Percentiles rank a stretch among this genome's conserved stretches.
Evolutionary conservation across 2,113 vertebrate genomes (phyloP).

Genomic region (Pipa parva): DNA sequence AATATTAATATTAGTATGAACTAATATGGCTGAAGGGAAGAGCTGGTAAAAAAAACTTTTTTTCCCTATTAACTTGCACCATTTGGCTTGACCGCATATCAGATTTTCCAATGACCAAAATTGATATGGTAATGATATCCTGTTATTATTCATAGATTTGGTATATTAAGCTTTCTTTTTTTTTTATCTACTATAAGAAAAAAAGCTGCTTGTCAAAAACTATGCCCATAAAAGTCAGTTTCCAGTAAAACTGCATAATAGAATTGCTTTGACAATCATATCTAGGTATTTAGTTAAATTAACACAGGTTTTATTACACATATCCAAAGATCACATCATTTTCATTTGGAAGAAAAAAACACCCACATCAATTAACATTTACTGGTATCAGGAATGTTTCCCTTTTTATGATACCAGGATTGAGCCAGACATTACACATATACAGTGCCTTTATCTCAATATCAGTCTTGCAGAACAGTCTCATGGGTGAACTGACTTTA

Average conservation of each 20-base stretch:
- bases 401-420: no score
- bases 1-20: no score
- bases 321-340: no score
- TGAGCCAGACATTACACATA: no score
- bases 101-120: slow-evolving; percentile 20
- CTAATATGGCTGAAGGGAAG: no score
- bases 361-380: no score
- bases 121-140: background rate
- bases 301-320: background rate
- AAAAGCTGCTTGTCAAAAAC: background rate
- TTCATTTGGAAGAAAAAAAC: no score
- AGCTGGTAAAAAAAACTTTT: background rate
- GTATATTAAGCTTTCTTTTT: slow-evolving; percentile 1
- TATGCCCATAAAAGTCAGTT: slow-evolving; percentile 8
- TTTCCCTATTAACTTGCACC: background rate
- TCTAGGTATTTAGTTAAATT: background rate
- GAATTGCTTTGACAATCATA: background rate
- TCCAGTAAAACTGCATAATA: slow-evolving; percentile 10
- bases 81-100: slow-evolving; percentile 4
- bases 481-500: no score
- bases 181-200: slow-evolving; percentile 3
- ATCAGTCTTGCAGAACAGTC: no score
- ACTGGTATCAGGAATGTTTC: no score
- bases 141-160: background rate
- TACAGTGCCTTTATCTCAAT: no score